Evolutionary conservation across 2,888 invertebrate species (phyloP), one percentile per base, ranked within the genome.

Genomic region (Heliothis peltigera): DNA sequence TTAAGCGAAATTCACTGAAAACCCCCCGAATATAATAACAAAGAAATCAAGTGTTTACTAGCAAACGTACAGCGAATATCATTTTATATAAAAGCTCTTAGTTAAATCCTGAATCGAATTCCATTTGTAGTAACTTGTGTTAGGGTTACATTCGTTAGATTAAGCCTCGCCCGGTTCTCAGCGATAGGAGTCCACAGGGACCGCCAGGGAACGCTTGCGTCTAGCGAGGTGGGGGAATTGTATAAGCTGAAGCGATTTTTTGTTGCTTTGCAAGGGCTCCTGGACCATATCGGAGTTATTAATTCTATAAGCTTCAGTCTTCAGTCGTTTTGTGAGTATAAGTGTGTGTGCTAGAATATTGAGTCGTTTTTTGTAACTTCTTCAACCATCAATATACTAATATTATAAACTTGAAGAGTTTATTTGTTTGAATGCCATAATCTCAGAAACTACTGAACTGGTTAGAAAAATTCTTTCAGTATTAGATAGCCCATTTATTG

Each of bases 41-140:
- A 70, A 60, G 55, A 70, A 64, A 71, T 60, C 70, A 70, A 77
- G n/a, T 59, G 69, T 75, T 75, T 64, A 63, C 66, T 47, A 32
- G 55, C 51, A 60, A 73, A 73, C 48, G 28, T 74, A 70, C 67
- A 70, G 42, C 71, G 62, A 79, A 72, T 86, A 81, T 84, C 79
- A 83, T 85, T 82, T 82, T 63, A 79, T 75, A 81, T 77, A 85
- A 87, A 87, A 87, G 88, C 87, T 88, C 84, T 92, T 91, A 92
- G 92, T 92, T 91, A 92, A 92, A 91, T 89, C 89, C 88, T 82
- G 87, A 89, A 93, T 93, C 91, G 91, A 89, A 92, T 92, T 90
- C 90, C 89, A 91, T 91, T 92, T 92, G 91, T 90, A 90, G 89
- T 91, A 90, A 91, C 89, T 90, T 89, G 90, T 90, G 91, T 91